Conservation (phyloP, 2,797 vertebrate genomes). For the Notamacropus eugenii region DNA sequence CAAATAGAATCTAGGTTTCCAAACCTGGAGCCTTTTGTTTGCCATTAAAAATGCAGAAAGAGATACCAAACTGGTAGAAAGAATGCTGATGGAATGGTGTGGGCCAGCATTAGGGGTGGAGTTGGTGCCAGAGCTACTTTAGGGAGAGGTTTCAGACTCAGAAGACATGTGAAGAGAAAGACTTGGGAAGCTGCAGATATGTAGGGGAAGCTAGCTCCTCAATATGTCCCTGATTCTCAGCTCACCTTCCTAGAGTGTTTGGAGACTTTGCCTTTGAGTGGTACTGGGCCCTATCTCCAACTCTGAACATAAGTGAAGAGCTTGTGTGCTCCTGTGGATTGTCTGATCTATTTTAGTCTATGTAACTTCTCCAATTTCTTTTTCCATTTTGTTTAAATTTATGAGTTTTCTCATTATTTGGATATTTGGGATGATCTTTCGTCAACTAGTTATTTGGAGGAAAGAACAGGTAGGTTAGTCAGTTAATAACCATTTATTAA, state of each 20-base stretch:
- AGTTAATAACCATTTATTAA: too few relatives aligned
- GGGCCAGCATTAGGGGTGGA: neutral
- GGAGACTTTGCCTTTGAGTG: neutral
- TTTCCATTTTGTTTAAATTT: neutral
- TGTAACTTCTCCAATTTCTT: neutral
- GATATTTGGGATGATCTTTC: neutral
- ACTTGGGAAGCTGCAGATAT: neutral
- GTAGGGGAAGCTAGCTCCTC: neutral
- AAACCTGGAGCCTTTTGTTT: neutral
- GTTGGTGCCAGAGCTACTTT: neutral
- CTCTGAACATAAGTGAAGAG: neutral
- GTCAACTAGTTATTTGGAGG: neutral
- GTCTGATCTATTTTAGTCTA: neutral
- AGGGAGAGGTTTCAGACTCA: neutral
- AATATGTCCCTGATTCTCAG: neutral
- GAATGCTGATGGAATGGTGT: neutral
- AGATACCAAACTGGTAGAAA: neutral
- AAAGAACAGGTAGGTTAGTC: neutral
- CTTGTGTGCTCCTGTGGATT: too few relatives aligned
- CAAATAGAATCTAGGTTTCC: neutral
- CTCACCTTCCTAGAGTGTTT: neutral
- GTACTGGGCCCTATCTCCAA: neutral
- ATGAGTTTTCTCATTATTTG: neutral
- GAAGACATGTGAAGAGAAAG: neutral
- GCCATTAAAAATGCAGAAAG: neutral